Conservation (phyloP, 2,797 vertebrate species). For the Paramormyrops hopkinsi region DNA sequence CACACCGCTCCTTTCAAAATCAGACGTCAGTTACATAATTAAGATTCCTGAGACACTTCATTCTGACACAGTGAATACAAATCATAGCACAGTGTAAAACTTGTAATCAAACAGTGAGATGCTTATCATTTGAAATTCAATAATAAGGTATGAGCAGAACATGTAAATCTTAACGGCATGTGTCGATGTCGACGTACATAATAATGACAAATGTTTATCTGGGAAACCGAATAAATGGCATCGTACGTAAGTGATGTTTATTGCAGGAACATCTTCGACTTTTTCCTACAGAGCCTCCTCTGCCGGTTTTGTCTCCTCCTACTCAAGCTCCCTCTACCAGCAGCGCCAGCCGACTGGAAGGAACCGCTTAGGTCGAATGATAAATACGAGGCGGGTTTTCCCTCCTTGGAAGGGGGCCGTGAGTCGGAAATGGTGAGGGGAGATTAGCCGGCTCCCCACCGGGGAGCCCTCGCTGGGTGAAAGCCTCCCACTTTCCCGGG, state of each 20-base stretch:
- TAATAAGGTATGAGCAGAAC: neutral
- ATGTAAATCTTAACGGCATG: neutral
- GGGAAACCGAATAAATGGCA: neutral
- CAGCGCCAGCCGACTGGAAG: neutral
- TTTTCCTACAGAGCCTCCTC: neutral
- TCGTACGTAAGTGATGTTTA: neutral
- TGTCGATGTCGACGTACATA: neutral
- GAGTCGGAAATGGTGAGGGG: conserved; percentile 6
- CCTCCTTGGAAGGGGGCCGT: neutral
- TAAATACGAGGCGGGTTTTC: neutral
- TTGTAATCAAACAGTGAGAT: neutral
- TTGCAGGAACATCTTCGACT: neutral
- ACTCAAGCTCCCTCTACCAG: neutral
- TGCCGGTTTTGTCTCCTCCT: neutral
- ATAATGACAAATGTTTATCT: neutral
- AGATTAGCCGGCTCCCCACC: conserved; percentile 38
- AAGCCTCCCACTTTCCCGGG: neutral
- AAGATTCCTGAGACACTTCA: neutral
- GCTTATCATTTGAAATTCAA: neutral
- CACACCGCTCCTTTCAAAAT: neutral
- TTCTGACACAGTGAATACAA: neutral
- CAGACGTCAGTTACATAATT: neutral
- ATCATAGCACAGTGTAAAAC: neutral
- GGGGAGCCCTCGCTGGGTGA: conserved; percentile 39
- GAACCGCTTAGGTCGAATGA: neutral